phyloP scores from a whole-genome alignment of 2,888 invertebrate species.

The Hofmannophila pseudospretella region DNA sequence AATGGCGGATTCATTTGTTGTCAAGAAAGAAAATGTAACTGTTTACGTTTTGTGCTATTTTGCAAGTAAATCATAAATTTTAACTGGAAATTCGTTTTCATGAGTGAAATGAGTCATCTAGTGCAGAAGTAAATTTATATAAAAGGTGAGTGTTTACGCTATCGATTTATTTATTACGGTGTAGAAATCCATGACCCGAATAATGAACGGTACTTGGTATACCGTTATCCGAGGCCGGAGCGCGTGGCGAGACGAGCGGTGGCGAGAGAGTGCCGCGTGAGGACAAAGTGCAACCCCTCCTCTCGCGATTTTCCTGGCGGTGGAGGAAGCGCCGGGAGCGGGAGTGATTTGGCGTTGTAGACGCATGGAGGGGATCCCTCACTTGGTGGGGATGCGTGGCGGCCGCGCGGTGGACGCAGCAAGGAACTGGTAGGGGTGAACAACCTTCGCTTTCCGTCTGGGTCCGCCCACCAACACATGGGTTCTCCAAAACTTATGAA shows the following conservation, averaged over 20 bases:
- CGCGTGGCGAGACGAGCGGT: constrained; percentile 61
- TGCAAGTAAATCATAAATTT: constrained; percentile 20
- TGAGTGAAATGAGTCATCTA: constrained; percentile 13
- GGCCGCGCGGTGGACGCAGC: constrained; percentile 56
- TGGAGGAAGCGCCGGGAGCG: constrained; percentile 75
- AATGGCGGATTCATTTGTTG: constrained; percentile 67
- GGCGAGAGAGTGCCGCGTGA: constrained; percentile 49
- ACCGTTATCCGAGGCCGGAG: constrained; percentile 62
- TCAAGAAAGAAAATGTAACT: constrained; percentile 45
- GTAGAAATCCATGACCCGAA: constrained; percentile 25
- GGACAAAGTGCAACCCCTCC: constrained; percentile 68
- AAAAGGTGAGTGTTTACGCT: constrained; percentile 37
- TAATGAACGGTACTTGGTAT: constrained; percentile 26
- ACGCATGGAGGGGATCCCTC: constrained; percentile 75
- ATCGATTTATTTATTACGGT: constrained; percentile 45
- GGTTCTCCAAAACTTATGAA: constrained; percentile 33
- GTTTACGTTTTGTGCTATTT: constrained; percentile 32
- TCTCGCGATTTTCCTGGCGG: constrained; percentile 67
- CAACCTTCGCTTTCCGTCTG: constrained; percentile 59
- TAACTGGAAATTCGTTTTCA: constrained; percentile 12
- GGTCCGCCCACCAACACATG: constrained; percentile 48
- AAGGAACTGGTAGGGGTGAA: constrained; percentile 74
- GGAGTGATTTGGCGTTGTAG: constrained; percentile 69
- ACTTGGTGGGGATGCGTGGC: constrained; percentile 74
- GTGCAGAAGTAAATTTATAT: constrained; percentile 14